phyloP scores from a whole-genome alignment of 2,113 vertebrate genomes.

The Bos javanicus region DNA sequence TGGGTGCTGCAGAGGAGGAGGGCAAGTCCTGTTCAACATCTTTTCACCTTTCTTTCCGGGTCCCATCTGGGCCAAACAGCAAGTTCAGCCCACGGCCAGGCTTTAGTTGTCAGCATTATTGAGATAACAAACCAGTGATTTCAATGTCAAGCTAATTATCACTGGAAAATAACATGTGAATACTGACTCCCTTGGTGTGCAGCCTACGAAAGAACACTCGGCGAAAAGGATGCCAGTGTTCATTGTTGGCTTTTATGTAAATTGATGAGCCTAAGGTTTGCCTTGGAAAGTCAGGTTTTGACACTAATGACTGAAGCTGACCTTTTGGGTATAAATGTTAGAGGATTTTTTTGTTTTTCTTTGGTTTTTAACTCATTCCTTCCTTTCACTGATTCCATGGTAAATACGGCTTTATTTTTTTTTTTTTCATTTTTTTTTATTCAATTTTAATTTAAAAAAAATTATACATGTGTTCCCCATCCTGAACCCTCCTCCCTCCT shows the following conservation, averaged over 20 bases:
- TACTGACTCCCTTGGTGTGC: background rate
- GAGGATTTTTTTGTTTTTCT: background rate
- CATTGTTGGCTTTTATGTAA: background rate
- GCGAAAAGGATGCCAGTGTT: constrained; percentile 5
- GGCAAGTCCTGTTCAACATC: no score
- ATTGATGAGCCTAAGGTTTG: background rate
- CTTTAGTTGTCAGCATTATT: background rate
- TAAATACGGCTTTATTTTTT: background rate
- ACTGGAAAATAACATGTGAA: constrained; percentile 16
- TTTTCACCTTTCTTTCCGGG: background rate
- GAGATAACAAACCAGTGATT: background rate
- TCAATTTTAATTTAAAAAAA: no score
- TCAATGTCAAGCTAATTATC: constrained; percentile 23
- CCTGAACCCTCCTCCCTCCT: no score
- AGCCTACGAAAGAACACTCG: background rate
- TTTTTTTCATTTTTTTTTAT: no score
- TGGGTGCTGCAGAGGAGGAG: no score
- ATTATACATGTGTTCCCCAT: no score
- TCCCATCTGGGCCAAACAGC: background rate
- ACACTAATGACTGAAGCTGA: constrained; percentile 3
- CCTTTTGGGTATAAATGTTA: constrained; percentile 35
- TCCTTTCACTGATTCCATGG: constrained; percentile 19
- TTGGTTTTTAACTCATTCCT: background rate
- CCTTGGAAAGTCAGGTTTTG: background rate
- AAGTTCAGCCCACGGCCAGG: background rate